Conservation (phyloP, 23 tunicate species). For the Trididemnum miniatum region DNA sequence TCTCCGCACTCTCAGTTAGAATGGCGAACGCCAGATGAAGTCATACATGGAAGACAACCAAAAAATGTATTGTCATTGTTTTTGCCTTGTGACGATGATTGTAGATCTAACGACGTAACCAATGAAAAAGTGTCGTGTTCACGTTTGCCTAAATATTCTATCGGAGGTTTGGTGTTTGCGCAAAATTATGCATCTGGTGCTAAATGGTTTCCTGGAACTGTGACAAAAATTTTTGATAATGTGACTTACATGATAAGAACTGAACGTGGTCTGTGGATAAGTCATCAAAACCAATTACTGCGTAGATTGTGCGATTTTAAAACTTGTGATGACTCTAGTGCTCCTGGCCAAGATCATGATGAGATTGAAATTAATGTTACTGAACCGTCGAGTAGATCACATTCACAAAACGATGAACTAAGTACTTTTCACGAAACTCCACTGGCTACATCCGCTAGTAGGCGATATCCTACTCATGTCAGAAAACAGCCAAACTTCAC, state of each 20-base stretch:
- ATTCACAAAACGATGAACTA: not conserved
- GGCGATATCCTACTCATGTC: not conserved
- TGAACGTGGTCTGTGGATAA: slow-evolving; percentile 20
- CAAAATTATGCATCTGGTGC: slow-evolving; percentile 19
- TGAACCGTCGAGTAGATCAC: not conserved
- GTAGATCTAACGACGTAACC: not conserved
- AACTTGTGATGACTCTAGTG: not conserved
- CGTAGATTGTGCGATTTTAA: not conserved
- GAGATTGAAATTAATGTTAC: not conserved
- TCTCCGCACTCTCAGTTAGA: not conserved
- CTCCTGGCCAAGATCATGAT: not conserved
- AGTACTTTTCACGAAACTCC: not conserved
- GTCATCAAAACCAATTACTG: slow-evolving; percentile 23
- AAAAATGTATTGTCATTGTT: slow-evolving; percentile 11
- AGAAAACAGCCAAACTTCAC: not conserved
- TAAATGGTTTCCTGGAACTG: slow-evolving; percentile 7
- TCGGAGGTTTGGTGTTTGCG: slow-evolving; percentile 18
- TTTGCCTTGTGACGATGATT: not conserved
- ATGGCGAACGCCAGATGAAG: slow-evolving; percentile 17
- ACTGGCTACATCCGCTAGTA: not conserved
- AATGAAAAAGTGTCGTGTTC: not conserved
- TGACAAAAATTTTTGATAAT: not conserved
- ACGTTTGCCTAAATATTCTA: not conserved
- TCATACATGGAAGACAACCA: slow-evolving; percentile 17
- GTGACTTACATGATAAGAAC: not conserved